phyloP scores from a whole-genome alignment of 2,888 invertebrate genomes.

The Gortyna flavago region DNA sequence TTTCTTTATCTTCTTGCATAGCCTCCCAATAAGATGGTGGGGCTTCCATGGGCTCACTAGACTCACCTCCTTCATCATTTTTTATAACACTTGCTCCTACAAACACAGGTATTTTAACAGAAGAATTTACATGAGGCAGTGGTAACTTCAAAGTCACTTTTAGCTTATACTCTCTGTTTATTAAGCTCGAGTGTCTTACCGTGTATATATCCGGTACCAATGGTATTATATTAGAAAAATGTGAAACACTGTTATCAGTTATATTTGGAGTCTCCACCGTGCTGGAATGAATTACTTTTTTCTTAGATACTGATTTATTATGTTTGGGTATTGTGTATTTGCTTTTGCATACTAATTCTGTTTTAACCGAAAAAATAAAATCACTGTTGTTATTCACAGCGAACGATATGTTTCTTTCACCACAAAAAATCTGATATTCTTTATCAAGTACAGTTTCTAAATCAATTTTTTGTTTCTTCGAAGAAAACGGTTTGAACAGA shows the following conservation, averaged over 20 bases:
- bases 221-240: slow-evolving; percentile 14
- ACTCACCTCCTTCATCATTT: background rate
- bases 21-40: slow-evolving; percentile 22
- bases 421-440: slow-evolving; percentile 17
- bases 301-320: background rate
- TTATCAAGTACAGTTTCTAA: slow-evolving; percentile 38
- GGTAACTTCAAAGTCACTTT: slow-evolving; percentile 48
- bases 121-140: slow-evolving; percentile 39
- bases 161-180: slow-evolving; percentile 37
- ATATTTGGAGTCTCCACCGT: slow-evolving; percentile 32
- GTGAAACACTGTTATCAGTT: slow-evolving; percentile 13
- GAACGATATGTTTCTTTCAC: slow-evolving; percentile 17
- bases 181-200: slow-evolving; percentile 30
- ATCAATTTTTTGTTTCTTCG: slow-evolving; percentile 17
- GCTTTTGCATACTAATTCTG: background rate
- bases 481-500: slow-evolving; percentile 17
- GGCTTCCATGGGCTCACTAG: background rate
- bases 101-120: slow-evolving; percentile 41
- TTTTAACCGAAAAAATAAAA: background rate
- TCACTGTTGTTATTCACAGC: slow-evolving; percentile 29
- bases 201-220: slow-evolving; percentile 13
- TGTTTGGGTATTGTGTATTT: slow-evolving; percentile 2
- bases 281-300: slow-evolving; percentile 9
- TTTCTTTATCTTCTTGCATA: slow-evolving; percentile 19
- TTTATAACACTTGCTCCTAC: slow-evolving; percentile 31